phyloP scores from a whole-genome alignment of 2,888 invertebrate genomes.

The Hirtodrosophila cameraria region DNA sequence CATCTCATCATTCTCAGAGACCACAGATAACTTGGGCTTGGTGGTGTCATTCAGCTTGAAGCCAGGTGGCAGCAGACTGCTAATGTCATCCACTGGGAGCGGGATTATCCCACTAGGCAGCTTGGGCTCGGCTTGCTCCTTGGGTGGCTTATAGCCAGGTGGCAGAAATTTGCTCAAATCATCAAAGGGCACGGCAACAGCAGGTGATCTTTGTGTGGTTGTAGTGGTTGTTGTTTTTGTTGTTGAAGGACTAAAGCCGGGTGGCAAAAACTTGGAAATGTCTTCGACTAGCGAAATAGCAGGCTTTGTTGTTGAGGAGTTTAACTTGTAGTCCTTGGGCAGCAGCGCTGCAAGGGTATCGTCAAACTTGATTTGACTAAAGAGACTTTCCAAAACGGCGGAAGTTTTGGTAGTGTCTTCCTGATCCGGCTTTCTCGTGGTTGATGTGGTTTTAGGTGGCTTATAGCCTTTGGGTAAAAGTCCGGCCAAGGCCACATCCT shows the following conservation, averaged over 20 bases:
- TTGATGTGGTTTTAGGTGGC: conserved; percentile 78
- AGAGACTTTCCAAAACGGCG: conserved; percentile 71
- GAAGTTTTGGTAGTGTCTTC: conserved; percentile 25
- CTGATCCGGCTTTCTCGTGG: conserved; percentile 36
- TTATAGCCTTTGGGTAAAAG: conserved; percentile 87
- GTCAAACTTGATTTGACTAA: conserved; percentile 81
- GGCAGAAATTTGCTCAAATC: conserved; percentile 87
- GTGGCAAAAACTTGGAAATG: conserved; percentile 87
- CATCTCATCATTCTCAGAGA: conserved; percentile 56
- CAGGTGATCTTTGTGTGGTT: conserved; percentile 56
- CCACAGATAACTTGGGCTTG: conserved; percentile 34
- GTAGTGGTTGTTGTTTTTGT: conserved; percentile 72
- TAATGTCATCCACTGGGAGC: conserved; percentile 85
- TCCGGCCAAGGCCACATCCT: conserved; percentile 85
- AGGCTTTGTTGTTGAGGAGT: conserved; percentile 82
- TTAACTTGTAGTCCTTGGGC: conserved; percentile 85
- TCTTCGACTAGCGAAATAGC: conserved; percentile 85
- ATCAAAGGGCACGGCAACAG: conserved; percentile 84
- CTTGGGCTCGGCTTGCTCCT: conserved; percentile 45
- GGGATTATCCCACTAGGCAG: conserved; percentile 41
- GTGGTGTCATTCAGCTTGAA: conserved; percentile 84
- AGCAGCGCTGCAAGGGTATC: conserved; percentile 83
- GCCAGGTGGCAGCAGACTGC: conserved; percentile 87
- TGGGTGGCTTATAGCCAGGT: conserved; percentile 86
- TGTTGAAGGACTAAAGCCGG: conserved; percentile 83